phyloP scores from a whole-genome alignment of 2,888 invertebrate genomes.

The Diaprepes abbreviatus region DNA sequence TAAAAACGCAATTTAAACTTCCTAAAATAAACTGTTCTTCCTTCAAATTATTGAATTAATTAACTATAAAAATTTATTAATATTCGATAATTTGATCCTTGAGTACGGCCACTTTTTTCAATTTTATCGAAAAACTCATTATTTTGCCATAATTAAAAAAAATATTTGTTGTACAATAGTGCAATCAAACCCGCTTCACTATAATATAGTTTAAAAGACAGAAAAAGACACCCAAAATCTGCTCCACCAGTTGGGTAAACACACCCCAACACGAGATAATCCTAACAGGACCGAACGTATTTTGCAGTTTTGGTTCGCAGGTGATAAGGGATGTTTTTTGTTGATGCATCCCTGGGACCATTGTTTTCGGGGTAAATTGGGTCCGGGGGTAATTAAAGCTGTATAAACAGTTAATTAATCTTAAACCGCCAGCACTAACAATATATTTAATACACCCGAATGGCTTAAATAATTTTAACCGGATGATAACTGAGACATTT shows the following conservation, averaged over 20 bases:
- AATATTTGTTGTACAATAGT: too few relatives aligned
- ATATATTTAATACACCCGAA: conserved; percentile 5
- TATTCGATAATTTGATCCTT: too few relatives aligned
- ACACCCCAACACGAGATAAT: conserved; percentile 24
- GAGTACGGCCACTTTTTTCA: too few relatives aligned
- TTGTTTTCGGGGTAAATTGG: conserved; percentile 34
- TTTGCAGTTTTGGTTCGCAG: conserved; percentile 40
- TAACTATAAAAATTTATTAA: too few relatives aligned
- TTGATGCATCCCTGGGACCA: conserved; percentile 24
- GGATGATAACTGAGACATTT: neutral
- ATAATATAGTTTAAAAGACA: neutral
- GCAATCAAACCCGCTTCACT: too few relatives aligned
- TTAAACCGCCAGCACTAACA: conserved; percentile 2
- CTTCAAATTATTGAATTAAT: too few relatives aligned
- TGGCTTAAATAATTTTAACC: neutral
- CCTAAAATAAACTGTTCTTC: too few relatives aligned
- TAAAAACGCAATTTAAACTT: too few relatives aligned
- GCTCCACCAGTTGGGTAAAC: conserved; percentile 23
- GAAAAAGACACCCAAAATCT: conserved; percentile 7
- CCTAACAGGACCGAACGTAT: conserved; percentile 29
- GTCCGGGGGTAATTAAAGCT: conserved; percentile 29
- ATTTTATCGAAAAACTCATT: too few relatives aligned
- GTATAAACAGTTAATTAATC: conserved; percentile 33
- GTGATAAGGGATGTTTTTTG: conserved; percentile 42
- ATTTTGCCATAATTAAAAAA: too few relatives aligned